Conservation (phyloP, 2,888 invertebrate genomes). For the Hetaerina titia region DNA sequence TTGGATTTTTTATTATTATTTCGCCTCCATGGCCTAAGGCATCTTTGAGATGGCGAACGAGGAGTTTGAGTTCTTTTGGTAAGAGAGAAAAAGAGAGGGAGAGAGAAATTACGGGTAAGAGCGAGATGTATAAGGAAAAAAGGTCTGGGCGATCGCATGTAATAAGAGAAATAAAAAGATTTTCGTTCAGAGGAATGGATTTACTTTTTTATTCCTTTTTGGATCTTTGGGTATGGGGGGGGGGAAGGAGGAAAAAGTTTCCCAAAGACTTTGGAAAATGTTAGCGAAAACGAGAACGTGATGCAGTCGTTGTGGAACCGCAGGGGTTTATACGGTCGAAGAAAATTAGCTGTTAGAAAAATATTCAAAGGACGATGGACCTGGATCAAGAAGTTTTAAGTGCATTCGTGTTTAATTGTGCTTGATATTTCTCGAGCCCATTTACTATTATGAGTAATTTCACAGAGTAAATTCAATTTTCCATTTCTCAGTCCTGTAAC, state of each 20-base stretch:
- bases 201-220: slow-evolving; percentile 7
- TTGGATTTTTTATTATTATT: slow-evolving; percentile 58
- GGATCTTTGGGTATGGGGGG: slow-evolving; percentile 19
- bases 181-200: slow-evolving; percentile 45
- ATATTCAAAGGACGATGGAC: slow-evolving; percentile 21
- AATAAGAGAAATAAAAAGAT: slow-evolving; percentile 11
- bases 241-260: slow-evolving; percentile 33
- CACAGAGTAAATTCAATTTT: not conserved
- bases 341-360: slow-evolving; percentile 45
- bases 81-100: not conserved
- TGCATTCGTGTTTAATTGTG: not conserved
- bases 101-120: slow-evolving; percentile 4
- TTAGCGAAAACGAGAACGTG: not conserved
- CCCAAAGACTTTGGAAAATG: slow-evolving; percentile 40
- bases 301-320: slow-evolving; percentile 21
- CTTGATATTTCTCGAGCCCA: not conserved
- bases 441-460: not conserved
- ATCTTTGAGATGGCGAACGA: slow-evolving; percentile 58
- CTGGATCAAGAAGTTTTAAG: not conserved
- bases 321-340: slow-evolving; percentile 33
- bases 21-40: slow-evolving; percentile 48
- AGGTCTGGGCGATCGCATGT: not conserved
- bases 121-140: not conserved
- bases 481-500: not conserved
- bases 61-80: slow-evolving; percentile 60